Evolutionary conservation across 2,797 vertebrate species (phyloP), one percentile per base, ranked within the genome.

Genomic region (Aulostomus chinensis): DNA sequence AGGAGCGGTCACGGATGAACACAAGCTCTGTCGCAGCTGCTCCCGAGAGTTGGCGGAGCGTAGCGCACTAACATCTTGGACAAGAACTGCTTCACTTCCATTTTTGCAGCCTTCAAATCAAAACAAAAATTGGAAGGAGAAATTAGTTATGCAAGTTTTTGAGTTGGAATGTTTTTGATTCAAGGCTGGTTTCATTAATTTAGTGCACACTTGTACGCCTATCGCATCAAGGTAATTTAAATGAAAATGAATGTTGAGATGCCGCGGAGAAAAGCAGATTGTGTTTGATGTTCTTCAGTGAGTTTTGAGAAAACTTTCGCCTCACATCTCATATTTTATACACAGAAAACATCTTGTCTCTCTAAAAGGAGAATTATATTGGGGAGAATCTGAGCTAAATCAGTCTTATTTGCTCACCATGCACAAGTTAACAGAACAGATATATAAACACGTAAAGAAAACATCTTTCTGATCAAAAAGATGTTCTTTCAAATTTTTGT

Each of bases 121-220:
- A n/a, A n/a, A n/a, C n/a, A n/a, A n/a, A n/a, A 34, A 33, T 2
- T 12, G 9, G 9, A 31, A 45, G 14, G 34, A 14, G 14, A 36
- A 20, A 17, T 48, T n/a, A 58, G 29, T 29, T 24, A 36, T 18
- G 17, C 1, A 8, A 55, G 20, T 52, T 37, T 22, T 14, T 42
- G 11, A 10, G 9, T 41, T 13, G 6, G 43, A 52, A 51, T 49
- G 29, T 37, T 42, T 59, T 58, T 51, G 14, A 40, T 21, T 34
- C 11, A 22, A 26, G 42, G 14, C 18, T 39, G 33, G 3, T 53
- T 61, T 71, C 43, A 68, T 54, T 37, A 58, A 31, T 60, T 62
- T 36, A 41, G 30, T n/a, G n/a, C 52, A 46, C 29, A 36, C 36
- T 28, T 14, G 36, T 10, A 32, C 17, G 14, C 24, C 12, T n/a